Evolutionary conservation across 2,888 invertebrate species (phyloP).

Genomic region (Lymantria dispar): DNA sequence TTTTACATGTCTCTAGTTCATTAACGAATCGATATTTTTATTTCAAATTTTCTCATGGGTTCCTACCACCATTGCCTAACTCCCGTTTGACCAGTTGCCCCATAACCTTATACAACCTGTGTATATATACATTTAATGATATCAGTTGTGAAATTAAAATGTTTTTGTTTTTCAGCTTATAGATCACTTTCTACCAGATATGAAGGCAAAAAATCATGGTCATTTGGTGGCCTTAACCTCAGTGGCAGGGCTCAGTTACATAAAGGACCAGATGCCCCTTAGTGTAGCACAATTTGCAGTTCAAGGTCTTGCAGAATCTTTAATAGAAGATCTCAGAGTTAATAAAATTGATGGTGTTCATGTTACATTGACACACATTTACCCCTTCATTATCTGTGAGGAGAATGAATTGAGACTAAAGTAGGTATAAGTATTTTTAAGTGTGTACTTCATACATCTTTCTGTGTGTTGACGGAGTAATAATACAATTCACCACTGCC

Average conservation of each 20-base stretch:
- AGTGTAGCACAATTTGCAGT: slow-evolving; percentile 86
- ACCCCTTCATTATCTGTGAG: slow-evolving; percentile 84
- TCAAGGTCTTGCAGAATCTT: slow-evolving; percentile 84
- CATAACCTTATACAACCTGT: too few species aligned
- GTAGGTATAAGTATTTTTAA: slow-evolving; percentile 44
- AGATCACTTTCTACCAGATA: slow-evolving; percentile 82
- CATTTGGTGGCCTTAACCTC: slow-evolving; percentile 85
- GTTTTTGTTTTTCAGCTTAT: slow-evolving; percentile 71
- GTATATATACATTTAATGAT: too few species aligned
- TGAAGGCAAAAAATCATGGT: slow-evolving; percentile 82
- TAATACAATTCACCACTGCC: too few species aligned
- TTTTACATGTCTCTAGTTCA: too few species aligned
- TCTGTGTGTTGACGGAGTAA: too few species aligned
- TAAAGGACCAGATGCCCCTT: slow-evolving; percentile 82
- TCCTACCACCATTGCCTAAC: too few species aligned
- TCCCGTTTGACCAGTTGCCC: too few species aligned
- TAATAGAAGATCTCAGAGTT: slow-evolving; percentile 83
- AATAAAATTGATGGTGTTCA: slow-evolving; percentile 80
- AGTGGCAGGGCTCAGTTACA: slow-evolving; percentile 83
- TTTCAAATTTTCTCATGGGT: too few species aligned
- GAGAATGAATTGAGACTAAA: slow-evolving; percentile 80
- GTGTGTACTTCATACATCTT: too few species aligned
- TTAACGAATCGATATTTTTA: too few species aligned
- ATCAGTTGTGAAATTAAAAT: background rate
- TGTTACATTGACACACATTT: slow-evolving; percentile 83